These are phyloP conservation scores for Heterohyrax brucei DNA, from an alignment of 2,797 vertebrate species.

Conservation along the genomic window DNA sequence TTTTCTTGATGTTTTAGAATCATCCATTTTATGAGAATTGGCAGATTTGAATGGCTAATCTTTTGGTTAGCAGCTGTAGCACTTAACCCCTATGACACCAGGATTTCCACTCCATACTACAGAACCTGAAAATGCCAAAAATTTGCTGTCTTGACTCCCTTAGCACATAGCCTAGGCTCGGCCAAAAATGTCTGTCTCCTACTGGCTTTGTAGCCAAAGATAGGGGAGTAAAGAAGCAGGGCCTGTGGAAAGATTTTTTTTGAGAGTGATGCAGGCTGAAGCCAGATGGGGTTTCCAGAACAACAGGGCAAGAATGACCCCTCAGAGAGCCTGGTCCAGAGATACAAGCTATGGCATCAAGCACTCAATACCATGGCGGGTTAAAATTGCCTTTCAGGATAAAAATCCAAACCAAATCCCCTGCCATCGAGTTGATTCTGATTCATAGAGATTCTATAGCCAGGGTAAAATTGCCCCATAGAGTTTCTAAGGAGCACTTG, in stretches of 20 bases:
- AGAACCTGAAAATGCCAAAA: constrained; percentile 26
- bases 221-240: background rate
- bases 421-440: too few species aligned
- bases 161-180: background rate
- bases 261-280: accelerated
- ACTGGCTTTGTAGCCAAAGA: background rate
- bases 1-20: background rate
- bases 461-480: too few species aligned
- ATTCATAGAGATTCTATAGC: too few species aligned
- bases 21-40: background rate
- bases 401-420: background rate
- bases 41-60: too few species aligned
- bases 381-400: background rate
- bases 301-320: background rate
- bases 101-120: background rate
- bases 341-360: background rate
- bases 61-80: too few species aligned
- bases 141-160: background rate
- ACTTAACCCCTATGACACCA: too few species aligned
- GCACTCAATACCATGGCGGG: background rate
- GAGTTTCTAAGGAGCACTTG: too few species aligned
- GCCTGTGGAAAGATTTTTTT: background rate
- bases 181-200: background rate
- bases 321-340: background rate
- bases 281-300: background rate